These are phyloP conservation scores for Onychostruthus taczanowskii DNA, from an alignment of 2,113 vertebrate species.

Conservation along the genomic window DNA sequence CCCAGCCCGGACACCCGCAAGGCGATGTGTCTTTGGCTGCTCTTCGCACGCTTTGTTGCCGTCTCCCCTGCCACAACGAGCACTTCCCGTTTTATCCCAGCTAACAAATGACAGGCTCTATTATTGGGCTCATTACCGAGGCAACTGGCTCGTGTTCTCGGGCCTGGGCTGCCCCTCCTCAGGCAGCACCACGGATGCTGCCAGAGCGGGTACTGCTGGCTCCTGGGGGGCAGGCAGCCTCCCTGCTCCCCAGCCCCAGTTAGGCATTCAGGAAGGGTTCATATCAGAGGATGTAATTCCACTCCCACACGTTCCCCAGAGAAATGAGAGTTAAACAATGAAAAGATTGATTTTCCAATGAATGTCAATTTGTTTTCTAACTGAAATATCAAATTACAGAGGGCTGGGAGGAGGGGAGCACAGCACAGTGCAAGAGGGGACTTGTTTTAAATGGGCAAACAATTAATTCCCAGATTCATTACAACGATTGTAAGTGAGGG, in stretches of 20 bases:
- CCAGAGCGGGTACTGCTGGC: accelerated
- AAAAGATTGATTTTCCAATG: constrained; percentile 66
- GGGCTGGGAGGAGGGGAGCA: background rate
- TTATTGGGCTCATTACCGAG: background rate
- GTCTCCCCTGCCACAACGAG: background rate
- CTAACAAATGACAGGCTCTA: background rate
- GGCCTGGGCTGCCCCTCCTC: background rate
- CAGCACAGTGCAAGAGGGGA: background rate
- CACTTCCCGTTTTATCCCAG: background rate
- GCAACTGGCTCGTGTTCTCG: background rate
- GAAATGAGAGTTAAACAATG: constrained; percentile 62
- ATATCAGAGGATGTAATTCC: constrained; percentile 11
- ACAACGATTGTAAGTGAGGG: background rate
- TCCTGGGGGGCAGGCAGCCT: background rate
- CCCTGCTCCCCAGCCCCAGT: background rate
- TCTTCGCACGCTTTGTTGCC: background rate
- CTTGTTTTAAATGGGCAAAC: constrained; percentile 48
- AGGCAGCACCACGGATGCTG: background rate
- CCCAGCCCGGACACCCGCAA: background rate
- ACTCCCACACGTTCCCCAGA: background rate
- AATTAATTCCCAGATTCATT: constrained; percentile 67
- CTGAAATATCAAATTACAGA: constrained; percentile 43
- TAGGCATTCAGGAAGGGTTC: background rate
- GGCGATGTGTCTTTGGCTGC: background rate
- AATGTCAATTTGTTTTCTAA: constrained; percentile 65